These are phyloP conservation scores for Brachypalpus laphriformis DNA, from an alignment of 2,888 invertebrate species.

Conservation along the genomic window DNA sequence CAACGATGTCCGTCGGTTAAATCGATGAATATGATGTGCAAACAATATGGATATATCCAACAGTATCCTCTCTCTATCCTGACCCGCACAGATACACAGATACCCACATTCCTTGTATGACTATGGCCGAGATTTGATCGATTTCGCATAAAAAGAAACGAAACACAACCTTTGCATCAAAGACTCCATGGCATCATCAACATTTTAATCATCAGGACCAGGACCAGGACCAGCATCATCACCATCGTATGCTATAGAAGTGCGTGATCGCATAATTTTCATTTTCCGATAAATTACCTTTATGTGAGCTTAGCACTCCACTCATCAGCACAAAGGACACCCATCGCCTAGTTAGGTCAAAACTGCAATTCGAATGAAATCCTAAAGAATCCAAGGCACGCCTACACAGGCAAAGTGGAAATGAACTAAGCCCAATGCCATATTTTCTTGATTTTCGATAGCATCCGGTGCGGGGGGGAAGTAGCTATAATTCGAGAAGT, in stretches of 20 bases:
- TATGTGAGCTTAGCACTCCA: conserved; percentile 12
- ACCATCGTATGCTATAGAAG: background rate
- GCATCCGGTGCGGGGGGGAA: conserved; percentile 18
- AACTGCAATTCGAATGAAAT: conserved; percentile 41
- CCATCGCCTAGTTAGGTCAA: conserved; percentile 24
- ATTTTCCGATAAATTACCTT: conserved; percentile 71
- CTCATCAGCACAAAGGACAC: background rate
- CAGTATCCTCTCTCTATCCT: conserved; percentile 26
- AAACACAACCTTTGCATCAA: background rate
- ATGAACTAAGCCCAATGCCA: conserved; percentile 29
- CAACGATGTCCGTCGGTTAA: conserved; percentile 71
- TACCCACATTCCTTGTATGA: background rate
- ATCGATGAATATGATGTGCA: conserved; percentile 72
- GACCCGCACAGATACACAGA: conserved; percentile 1
- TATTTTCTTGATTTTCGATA: conserved; percentile 62
- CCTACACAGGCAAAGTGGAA: background rate
- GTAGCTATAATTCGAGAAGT: conserved; percentile 60
- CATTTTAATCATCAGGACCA: background rate
- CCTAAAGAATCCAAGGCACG: conserved; percentile 9
- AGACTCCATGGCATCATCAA: conserved; percentile 18
- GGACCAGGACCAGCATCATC: background rate
- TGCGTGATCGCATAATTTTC: conserved; percentile 67
- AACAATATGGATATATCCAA: conserved; percentile 68
- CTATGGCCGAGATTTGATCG: conserved; percentile 38
- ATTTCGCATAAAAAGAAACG: conserved; percentile 38